A percentile compares a stretch with the other conserved stretches of the same genome.
Evolutionary conservation across 2,113 vertebrate genomes (phyloP).

Genomic region (Atherinomorus stipes): DNA sequence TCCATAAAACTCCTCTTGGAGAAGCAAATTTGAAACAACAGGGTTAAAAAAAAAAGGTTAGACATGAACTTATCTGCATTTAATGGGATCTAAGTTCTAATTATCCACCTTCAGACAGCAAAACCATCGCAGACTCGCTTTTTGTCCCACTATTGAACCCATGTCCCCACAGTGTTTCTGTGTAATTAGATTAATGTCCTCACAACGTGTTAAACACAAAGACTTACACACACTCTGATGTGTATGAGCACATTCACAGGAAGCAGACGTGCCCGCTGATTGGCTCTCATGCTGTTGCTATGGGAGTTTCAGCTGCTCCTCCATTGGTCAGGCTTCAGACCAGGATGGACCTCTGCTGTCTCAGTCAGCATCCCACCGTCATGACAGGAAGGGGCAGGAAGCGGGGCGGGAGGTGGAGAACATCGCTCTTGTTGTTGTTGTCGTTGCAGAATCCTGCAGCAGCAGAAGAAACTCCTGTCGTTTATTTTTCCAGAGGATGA

Average conservation of each 20-base stretch:
- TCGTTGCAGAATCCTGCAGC: constrained; percentile 6
- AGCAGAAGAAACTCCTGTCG: constrained; percentile 34
- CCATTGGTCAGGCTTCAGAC: constrained; percentile 64
- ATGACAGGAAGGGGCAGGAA: constrained; percentile 78
- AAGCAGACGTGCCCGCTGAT: constrained; percentile 55
- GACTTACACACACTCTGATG: constrained; percentile 5
- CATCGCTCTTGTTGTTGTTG: constrained; percentile 35
- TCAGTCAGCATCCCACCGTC: constrained; percentile 63
- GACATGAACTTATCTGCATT: too few relatives aligned
- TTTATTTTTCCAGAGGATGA: constrained; percentile 42
- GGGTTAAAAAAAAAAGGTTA: too few relatives aligned
- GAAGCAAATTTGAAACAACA: too few relatives aligned
- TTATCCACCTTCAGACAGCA: too few relatives aligned
- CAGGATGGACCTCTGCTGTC: constrained; percentile 11
- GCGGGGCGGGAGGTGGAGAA: constrained; percentile 35
- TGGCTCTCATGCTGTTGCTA: constrained; percentile 82
- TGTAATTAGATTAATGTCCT: background rate
- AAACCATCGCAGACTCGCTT: too few relatives aligned
- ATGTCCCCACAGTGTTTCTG: too few relatives aligned
- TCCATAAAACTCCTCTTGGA: too few relatives aligned
- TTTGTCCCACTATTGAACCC: too few relatives aligned
- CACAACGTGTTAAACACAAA: background rate
- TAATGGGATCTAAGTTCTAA: too few relatives aligned
- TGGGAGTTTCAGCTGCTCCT: constrained; percentile 61
- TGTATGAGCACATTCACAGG: constrained; percentile 8